Percentiles rank a stretch among this genome's conserved stretches.
These are phyloP conservation scores for Sminthurinus signatus DNA, from an alignment of 1,140 invertebrate species.

Conservation along the genomic window DNA sequence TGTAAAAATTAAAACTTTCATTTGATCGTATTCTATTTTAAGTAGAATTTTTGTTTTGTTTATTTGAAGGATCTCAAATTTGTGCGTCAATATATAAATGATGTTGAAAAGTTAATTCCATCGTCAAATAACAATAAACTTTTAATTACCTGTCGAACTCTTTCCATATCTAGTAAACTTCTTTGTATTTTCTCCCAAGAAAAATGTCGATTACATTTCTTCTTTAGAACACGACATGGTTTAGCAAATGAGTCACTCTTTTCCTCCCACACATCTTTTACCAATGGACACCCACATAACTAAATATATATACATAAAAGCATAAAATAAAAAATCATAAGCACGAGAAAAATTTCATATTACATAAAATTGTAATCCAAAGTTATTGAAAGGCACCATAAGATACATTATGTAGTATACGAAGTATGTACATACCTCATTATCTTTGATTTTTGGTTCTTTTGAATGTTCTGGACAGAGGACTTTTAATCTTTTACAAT, in stretches of 20 bases:
- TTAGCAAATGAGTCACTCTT: slow-evolving; percentile 68
- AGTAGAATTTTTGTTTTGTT: no score
- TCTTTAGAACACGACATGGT: slow-evolving; percentile 81
- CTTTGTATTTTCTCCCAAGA: slow-evolving; percentile 91
- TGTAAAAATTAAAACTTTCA: no score
- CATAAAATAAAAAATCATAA: slow-evolving; percentile 16
- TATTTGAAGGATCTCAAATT: no score
- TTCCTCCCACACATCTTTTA: slow-evolving; percentile 58
- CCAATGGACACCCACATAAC: slow-evolving; percentile 85
- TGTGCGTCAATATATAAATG: no score
- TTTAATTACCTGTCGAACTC: slow-evolving; percentile 56
- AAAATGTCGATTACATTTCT: slow-evolving; percentile 84
- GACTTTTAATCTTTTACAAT: slow-evolving; percentile 90
- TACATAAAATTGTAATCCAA: no score
- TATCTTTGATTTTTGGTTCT: slow-evolving; percentile 79
- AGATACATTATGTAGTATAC: no score
- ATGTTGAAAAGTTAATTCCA: no score
- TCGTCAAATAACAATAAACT: no score
- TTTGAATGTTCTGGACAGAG: slow-evolving; percentile 97
- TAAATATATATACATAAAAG: slow-evolving; percentile 37
- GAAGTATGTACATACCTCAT: slow-evolving; percentile 58
- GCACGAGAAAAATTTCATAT: background rate
- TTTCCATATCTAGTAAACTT: slow-evolving; percentile 71
- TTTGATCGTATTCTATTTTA: no score
- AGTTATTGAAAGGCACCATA: no score